Base-by-base conservation (phyloP, 1,140 invertebrate species). In the Zaprionus ornatus region DNA sequence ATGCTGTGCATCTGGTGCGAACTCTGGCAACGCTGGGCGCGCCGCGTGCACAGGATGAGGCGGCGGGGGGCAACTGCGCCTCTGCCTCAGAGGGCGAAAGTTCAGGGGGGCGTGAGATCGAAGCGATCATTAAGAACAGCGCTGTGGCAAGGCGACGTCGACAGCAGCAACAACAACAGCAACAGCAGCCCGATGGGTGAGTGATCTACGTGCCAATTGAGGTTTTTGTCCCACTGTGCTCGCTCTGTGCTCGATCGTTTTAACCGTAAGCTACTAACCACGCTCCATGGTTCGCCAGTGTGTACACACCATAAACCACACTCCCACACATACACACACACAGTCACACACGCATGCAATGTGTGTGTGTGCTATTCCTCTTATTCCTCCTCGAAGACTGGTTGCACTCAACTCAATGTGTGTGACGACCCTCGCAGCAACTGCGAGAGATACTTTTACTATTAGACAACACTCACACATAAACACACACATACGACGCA, bases 61-160 rank as follows among this genome's bases (percentile, higher is more conserved):
- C 37, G 3, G 23, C 15, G 15, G 37, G 13, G 9, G 68, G 64
- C 35, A 70, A 83, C 40, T 79, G 78, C 27, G 92, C 80, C 65
- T 92, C 82, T 27, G 83, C 93, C 0, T 94, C 93, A 12, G 94
- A 94, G 63, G 93, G 93, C 32, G 94, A 95, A 75, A 94, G 93
- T 67, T 94, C 94, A 0, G 94, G 94, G 4, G 94, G 94, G 29
- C 82, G 93, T n/a, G 95, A 95, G 79, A 93, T 95, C 32, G 93
- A 93, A 52, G 93, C 93, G 42, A 94, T 95, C 37, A 94, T 95
- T 63, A 92, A 93, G 61, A 94, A 94, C 70, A 94, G 94, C 68
- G 93, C 93, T 5, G 85, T 93, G 15, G 90, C 92, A 15, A 86
- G 92, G 61, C 84, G 93, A 50, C 90, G 93, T 60, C 92, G 85